Base-by-base conservation (phyloP, 2,797 vertebrate species). In the Trematomus bernacchii region DNA sequence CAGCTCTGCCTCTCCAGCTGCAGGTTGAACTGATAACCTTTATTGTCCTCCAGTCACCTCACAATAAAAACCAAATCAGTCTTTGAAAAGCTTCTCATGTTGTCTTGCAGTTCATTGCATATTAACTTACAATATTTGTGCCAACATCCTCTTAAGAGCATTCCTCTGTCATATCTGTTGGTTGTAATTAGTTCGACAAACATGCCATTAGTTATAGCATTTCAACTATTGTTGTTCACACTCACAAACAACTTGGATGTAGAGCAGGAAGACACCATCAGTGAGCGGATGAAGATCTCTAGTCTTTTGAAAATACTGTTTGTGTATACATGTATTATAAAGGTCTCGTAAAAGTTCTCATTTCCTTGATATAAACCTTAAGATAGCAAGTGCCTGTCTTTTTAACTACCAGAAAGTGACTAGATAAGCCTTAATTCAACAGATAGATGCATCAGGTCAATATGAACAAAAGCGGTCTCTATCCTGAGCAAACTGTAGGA, bases 101-200 rank as follows among this genome's bases (percentile, higher is more conserved):
- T 33, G 23, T 42, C 21, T 21, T 16, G 27, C 2, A 3, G n/a
- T 68, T 57, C 15, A 54, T 10, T 6, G 4, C 16, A 21, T 50
- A 47, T 19, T 3, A 44, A 19, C 42, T 5, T 21, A 37, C 7
- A 37, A 9, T 9, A 21, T 42, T 43, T 69, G 6, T 55, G 23
- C 11, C 40, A n/a, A 23, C 46, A 53, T 53, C 23, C 11, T 40
- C 47, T 62, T 19, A 11, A 58, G 30, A 77, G 14, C 10, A 18
- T 14, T 59, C 48, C 33, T 46, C 21, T n/a, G 42, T 70, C n/a
- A 72, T 52, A 46, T 47, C 40, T 66, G 23, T 19, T n/a, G 3
- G 52, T 50, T 66, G 53, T 43, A 58, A 53, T 67, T 59, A 54
- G 40, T 37, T 23, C 11, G 8, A 44, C 62, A 73, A 71, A 52